Evolutionary conservation across 2,797 vertebrate genomes (phyloP), one percentile per base, ranked within the genome.

Genomic region (Coccyzus lansbergi): DNA sequence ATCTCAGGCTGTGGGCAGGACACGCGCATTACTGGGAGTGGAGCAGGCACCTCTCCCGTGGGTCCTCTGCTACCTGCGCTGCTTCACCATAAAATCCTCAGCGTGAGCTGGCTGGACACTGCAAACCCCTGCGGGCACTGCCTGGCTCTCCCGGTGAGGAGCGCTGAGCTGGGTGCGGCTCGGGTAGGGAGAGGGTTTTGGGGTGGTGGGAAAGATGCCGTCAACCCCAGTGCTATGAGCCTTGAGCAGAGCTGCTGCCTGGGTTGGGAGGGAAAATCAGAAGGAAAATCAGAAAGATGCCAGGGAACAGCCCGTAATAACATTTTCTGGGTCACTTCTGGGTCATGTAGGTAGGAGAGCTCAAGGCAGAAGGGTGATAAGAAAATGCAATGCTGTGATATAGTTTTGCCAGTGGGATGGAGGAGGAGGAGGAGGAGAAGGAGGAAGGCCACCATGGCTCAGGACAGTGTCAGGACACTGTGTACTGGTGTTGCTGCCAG

Each of bases 1-100:
- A 0, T 92, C 52, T 44, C 93, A 97, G 98, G 94, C 48, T 17
- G 44, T 26, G 70, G 96, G 56, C 94, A 75, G 87, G 94, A 97
- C 72, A 64, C 60, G 3, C 64, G 84, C 0, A 2, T 68, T 12
- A 94, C 97, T 63, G 85, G 98, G 88, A 97, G 97, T 18, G 87
- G 98, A 53, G 98, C 97, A n/a, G 98, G 97, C 1, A 52, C 51
- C 51, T 52, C 26, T 52, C 51, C 13, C 25, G 12, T 6, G 15
- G 28, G 15, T 52, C 51, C 51, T 52, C 51, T 52, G 51, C 51
- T 52, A 51, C 94, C 96, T 1, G 58, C 96, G 1, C 89, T 97
- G 74, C 97, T 98, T 86, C 98, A 97, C 94, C 98, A 84, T 72
- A 97, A 97, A 38, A 95, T 97, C 95, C 92, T 98, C 95, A 95